Evolutionary conservation across 2,113 vertebrate species (phyloP).

Genomic region (Ageneiosus marmoratus): DNA sequence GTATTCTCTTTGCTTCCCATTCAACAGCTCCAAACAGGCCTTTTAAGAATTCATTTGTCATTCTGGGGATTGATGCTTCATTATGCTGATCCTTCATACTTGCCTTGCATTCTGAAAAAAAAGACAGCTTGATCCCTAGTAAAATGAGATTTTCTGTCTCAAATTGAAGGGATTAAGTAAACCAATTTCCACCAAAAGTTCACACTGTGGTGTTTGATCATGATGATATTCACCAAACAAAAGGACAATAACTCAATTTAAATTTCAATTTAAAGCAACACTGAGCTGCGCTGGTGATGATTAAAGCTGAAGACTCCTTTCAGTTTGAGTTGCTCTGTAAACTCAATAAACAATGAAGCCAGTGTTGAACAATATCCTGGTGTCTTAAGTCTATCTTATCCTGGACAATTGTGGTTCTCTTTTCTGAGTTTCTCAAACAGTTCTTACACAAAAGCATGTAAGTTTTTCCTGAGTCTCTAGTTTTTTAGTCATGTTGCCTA

Average conservation of each 20-base stretch:
- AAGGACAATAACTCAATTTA: neutral
- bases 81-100: neutral
- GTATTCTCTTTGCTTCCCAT: constrained; percentile 1
- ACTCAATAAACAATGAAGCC: neutral
- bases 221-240: neutral
- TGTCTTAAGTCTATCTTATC: neutral
- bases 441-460: neutral
- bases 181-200: neutral
- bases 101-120: neutral
- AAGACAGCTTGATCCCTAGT: neutral
- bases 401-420: neutral
- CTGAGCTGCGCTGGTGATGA: neutral
- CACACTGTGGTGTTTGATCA: neutral
- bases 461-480: neutral
- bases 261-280: neutral
- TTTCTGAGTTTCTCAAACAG: neutral
- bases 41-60: neutral
- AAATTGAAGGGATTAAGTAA: constrained; percentile 4
- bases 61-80: neutral
- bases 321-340: neutral
- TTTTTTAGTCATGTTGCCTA: neutral
- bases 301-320: neutral
- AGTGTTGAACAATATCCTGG: neutral
- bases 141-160: constrained; percentile 1
- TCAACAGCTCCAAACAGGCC: neutral